These are phyloP conservation scores for Serranus cabrilla DNA, from an alignment of 2,797 vertebrate genomes.

Conservation along the genomic window DNA sequence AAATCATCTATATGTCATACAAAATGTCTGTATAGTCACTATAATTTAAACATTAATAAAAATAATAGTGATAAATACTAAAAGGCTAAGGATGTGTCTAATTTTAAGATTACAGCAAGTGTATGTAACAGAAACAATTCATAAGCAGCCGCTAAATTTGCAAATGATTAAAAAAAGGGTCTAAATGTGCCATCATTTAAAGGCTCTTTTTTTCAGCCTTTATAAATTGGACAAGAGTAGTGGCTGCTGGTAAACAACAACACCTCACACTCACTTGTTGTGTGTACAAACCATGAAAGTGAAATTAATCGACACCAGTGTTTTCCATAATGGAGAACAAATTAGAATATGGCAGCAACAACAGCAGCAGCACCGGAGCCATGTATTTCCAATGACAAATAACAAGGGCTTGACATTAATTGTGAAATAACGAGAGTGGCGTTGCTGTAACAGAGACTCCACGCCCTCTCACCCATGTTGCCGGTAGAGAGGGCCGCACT, in stretches of 20 bases:
- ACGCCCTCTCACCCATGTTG: slow-evolving; percentile 74
- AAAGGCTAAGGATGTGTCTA: background rate
- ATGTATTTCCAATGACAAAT: slow-evolving; percentile 86
- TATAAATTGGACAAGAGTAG: slow-evolving; percentile 69
- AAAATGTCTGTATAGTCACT: slow-evolving; percentile 10
- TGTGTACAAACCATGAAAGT: slow-evolving; percentile 86
- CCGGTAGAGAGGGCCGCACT: slow-evolving; percentile 63
- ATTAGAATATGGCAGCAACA: slow-evolving; percentile 88
- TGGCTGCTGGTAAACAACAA: slow-evolving; percentile 79
- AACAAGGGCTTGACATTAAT: slow-evolving; percentile 88
- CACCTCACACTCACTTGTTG: slow-evolving; percentile 80
- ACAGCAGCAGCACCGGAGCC: slow-evolving; percentile 75
- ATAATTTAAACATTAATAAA: slow-evolving; percentile 15
- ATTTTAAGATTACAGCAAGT: background rate
- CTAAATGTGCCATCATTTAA: slow-evolving; percentile 41
- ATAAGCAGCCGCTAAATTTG: slow-evolving; percentile 13
- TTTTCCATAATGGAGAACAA: slow-evolving; percentile 90
- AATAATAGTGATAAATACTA: background rate
- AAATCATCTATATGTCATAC: background rate
- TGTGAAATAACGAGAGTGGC: slow-evolving; percentile 85
- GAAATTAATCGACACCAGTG: slow-evolving; percentile 87
- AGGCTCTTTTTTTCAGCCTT: slow-evolving; percentile 34
- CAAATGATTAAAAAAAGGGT: slow-evolving; percentile 11
- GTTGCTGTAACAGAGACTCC: slow-evolving; percentile 76
- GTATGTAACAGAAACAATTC: background rate